Base-by-base conservation (phyloP, 1,140 invertebrate genomes). In the Achroia grisella region DNA sequence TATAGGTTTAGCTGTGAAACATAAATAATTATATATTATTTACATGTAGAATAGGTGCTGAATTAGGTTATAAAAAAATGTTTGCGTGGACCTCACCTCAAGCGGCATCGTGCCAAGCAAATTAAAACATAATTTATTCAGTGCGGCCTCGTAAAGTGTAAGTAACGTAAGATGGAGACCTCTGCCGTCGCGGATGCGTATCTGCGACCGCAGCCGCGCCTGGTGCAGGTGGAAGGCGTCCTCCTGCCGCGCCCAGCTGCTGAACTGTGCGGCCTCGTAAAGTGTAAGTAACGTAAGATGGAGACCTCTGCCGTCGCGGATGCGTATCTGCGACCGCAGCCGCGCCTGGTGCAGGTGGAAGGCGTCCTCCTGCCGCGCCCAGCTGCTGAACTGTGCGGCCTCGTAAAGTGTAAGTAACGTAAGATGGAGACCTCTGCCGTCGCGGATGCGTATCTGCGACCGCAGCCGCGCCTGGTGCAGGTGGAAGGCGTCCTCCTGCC, bases 201-300 rank as follows among this genome's bases (percentile, higher is more conserved):
- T 99, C 65, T 94, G 91, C 33, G 96, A 98, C 52, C 97, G 87
- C 11, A 98, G 76, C 30, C 95, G 90, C 0, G 95, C 95, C 86
- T 97, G 95, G 62, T 96, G 93, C 50, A 97, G 86, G 77, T 97
- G 95, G 84, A 97, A 97, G 64, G 94, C 92, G 86, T 98, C 97
- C 82, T 99, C 98, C 62, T 98, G 96, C 44, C 92, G 90, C 57
- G 95, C 93, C 97, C 97, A 99, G 66, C 95, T 95, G 67, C 94
- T 91, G 82, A 98, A 96, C 70, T 99, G 97, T 11, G 94, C 94
- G 1, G 96, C 94, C 87, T 99, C 98, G 77, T 97, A 97, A 75
- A 98, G 96, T 63, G 96, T 74, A 33, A 10, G n/a, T n/a, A n/a
- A n/a, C n/a, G n/a, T n/a, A 33, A 5, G 12, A 5, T 5, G 17